Evolutionary conservation across 2,113 vertebrate species (phyloP), one percentile per base, ranked within the genome.

Genomic region (Hippocampus zosterae): DNA sequence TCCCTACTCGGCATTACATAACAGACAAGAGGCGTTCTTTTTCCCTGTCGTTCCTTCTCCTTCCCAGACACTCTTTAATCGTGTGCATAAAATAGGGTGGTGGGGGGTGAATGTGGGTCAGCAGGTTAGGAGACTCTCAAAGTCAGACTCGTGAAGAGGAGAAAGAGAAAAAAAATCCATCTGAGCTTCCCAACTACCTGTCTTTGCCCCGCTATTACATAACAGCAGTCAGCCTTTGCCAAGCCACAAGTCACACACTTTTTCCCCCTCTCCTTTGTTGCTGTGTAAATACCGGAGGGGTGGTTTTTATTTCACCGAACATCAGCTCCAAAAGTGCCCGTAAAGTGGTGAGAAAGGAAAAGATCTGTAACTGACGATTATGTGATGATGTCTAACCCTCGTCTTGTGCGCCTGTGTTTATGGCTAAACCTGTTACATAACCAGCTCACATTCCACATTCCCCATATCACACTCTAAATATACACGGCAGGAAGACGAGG

Each of bases 391-490:
- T 84, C 66, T 87, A 82, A 76, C 78, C 74, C 81, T 71, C 76
- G 76, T 77, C 37, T 55, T 41, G 50, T 37, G 33, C 29, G 88
- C 89, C 91, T 91, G 89, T 94, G 93, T 95, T 95, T 95, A 94
- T 94, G 93, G 94, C 94, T 94, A 96, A 95, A 94, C 93, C 92
- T 93, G 94, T 98, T 98, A 96, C 94, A 95, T 96, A 97, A 97
- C 93, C 93, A 90, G 92, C 93, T 95, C 91, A 94, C 93, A 94
- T 95, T 95, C 94, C 94, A 94, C 92, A 92, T 93, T 93, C 93
- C 92, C 90, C 90, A 92, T 93, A 94, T 92, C 93, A 91, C 89
- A 88, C 90, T 93, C 94, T 95, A 95, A 95, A 95, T 95, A 94
- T 93, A 94, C 88, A 89, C 84, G 63, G 55, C 68, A 73, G 68